A percentile compares a stretch with the other conserved stretches of the same genome.
Conservation (phyloP, 2,888 invertebrate genomes). For the Tuta absoluta region DNA sequence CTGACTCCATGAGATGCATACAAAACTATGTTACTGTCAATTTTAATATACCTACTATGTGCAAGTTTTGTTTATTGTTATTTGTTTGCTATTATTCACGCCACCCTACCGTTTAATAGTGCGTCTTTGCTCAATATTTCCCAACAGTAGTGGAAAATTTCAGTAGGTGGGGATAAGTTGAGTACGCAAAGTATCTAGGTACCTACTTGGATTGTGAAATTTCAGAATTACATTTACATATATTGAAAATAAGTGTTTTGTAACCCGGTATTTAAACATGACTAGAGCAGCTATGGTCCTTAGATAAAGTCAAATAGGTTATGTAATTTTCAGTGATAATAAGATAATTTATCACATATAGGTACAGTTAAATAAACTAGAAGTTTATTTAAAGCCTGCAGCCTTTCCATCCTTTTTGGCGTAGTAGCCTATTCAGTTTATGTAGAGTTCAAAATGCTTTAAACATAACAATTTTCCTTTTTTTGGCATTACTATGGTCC, state of each 20-base stretch:
- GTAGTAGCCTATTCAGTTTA: too few relatives aligned
- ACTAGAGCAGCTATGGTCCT: not conserved
- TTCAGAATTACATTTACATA: not conserved
- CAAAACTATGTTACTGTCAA: constrained; percentile 50
- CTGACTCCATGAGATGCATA: constrained; percentile 68
- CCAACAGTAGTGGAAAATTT: constrained; percentile 11
- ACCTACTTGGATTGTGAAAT: not conserved
- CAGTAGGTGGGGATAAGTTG: constrained; percentile 3
- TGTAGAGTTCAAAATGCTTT: not conserved
- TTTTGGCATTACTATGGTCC: not conserved
- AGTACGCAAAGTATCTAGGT: too few relatives aligned
- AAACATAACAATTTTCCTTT: too few relatives aligned
- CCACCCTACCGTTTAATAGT: not conserved
- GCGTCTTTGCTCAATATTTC: constrained; percentile 16
- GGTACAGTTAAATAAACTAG: too few relatives aligned
- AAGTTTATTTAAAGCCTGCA: too few relatives aligned
- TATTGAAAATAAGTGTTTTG: not conserved
- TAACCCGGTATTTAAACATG: not conserved
- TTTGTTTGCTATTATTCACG: constrained; percentile 2
- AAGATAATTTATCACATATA: too few relatives aligned
- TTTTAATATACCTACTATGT: constrained; percentile 14
- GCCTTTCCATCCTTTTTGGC: too few relatives aligned
- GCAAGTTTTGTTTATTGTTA: constrained; percentile 17
- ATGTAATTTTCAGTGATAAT: too few relatives aligned
- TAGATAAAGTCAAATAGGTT: not conserved